Evolutionary conservation across 2,888 invertebrate genomes (phyloP).

Genomic region (Agonopterix arenella): DNA sequence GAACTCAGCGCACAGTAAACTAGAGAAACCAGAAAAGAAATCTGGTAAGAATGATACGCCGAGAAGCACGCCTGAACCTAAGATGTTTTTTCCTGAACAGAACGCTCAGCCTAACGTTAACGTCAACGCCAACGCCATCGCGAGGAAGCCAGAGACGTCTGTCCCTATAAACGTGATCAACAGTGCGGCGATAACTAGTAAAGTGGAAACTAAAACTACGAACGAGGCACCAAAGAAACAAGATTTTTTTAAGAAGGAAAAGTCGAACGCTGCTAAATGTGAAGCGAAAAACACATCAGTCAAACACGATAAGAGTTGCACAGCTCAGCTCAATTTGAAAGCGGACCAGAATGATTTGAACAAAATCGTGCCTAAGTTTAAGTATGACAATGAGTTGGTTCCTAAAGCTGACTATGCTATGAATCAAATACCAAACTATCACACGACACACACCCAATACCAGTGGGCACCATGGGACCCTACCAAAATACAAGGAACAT

Average conservation of each 20-base stretch:
- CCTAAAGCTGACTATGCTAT: slow-evolving; percentile 79
- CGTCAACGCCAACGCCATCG: slow-evolving; percentile 26
- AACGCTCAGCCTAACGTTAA: slow-evolving; percentile 10
- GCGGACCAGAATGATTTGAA: slow-evolving; percentile 70
- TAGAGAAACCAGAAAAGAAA: slow-evolving; percentile 65
- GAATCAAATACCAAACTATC: slow-evolving; percentile 83
- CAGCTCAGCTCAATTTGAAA: slow-evolving; percentile 51
- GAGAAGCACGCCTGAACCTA: slow-evolving; percentile 61
- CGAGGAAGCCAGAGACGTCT: slow-evolving; percentile 62
- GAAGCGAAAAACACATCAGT: slow-evolving; percentile 51
- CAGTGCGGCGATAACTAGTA: slow-evolving; percentile 47
- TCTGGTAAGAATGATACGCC: slow-evolving; percentile 53
- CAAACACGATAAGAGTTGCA: slow-evolving; percentile 66
- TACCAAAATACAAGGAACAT: slow-evolving; percentile 62
- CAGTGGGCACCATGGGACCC: slow-evolving; percentile 80
- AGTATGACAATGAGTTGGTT: slow-evolving; percentile 72
- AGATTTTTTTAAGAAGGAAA: slow-evolving; percentile 73
- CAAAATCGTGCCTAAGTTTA: slow-evolving; percentile 71
- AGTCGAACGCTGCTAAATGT: slow-evolving; percentile 52
- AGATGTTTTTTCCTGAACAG: slow-evolving; percentile 69
- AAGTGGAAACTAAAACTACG: slow-evolving; percentile 49
- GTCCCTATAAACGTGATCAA: slow-evolving; percentile 70
- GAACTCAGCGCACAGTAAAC: slow-evolving; percentile 67
- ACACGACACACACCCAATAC: slow-evolving; percentile 78
- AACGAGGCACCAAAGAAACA: slow-evolving; percentile 66